Conservation (phyloP, 2,113 vertebrate genomes). For the Pavo muticus region DNA sequence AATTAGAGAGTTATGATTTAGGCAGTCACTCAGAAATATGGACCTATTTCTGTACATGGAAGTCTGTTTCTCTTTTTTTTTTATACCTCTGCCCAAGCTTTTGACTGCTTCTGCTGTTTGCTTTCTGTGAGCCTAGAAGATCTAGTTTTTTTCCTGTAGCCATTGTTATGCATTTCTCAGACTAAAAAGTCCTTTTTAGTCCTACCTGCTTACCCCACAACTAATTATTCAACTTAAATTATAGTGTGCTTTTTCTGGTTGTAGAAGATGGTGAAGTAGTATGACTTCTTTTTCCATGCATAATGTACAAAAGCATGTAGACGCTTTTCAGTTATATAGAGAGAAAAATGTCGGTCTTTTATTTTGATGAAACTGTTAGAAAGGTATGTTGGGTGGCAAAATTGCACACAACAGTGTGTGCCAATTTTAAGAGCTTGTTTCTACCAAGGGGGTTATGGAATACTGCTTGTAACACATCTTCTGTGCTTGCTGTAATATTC, state of each 20-base stretch:
- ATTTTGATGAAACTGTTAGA: not conserved
- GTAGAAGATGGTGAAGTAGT: not conserved
- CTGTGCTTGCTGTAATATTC: not conserved
- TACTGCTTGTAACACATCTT: not conserved
- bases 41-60: not conserved
- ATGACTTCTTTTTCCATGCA: not conserved
- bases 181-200: not conserved
- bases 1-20: not conserved
- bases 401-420: not conserved
- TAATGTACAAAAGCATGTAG: not conserved
- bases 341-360: not conserved
- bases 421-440: not conserved
- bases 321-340: not conserved
- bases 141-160: not conserved
- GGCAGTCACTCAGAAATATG: not conserved
- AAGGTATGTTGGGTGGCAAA: not conserved
- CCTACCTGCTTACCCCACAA: not conserved
- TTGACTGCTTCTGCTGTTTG: not conserved
- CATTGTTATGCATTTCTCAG: not conserved
- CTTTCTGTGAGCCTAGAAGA: not conserved
- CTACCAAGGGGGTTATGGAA: not conserved
- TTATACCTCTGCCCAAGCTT: not conserved
- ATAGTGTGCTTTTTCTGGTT: not conserved
- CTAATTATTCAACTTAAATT: not conserved
- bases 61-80: not conserved